Evolutionary conservation across 2,888 invertebrate species (phyloP).

Genomic region (Thera obeliscata): DNA sequence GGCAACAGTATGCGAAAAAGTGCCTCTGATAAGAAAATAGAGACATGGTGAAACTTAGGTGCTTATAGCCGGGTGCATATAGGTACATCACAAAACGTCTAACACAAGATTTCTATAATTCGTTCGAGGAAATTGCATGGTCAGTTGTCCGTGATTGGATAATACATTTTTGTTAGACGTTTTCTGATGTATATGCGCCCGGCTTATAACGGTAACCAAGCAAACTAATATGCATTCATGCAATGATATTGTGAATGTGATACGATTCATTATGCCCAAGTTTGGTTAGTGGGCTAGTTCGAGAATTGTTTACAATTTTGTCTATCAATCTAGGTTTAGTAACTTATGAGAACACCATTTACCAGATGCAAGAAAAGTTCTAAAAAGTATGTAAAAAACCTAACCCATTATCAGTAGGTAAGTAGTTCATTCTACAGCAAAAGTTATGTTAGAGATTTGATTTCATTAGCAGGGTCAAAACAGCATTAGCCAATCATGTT

Average conservation of each 20-base stretch:
- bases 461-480: constrained; percentile 46
- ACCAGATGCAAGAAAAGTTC: constrained; percentile 28
- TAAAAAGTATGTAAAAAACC: constrained; percentile 19
- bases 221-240: constrained; percentile 2
- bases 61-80: too few relatives aligned
- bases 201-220: background rate
- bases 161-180: too few relatives aligned
- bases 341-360: constrained; percentile 22
- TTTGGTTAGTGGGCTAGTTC: constrained; percentile 16
- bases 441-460: constrained; percentile 34
- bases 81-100: too few relatives aligned
- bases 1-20: too few relatives aligned
- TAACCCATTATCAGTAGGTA: constrained; percentile 24
- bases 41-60: too few relatives aligned
- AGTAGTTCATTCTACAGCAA: constrained; percentile 30
- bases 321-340: constrained; percentile 16
- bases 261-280: constrained; percentile 9
- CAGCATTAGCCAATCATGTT: constrained; percentile 65
- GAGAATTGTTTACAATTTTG: constrained; percentile 15
- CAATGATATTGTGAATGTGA: constrained; percentile 21
- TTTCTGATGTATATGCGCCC: too few relatives aligned
- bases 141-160: too few relatives aligned
- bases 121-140: too few relatives aligned
- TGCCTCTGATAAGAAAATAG: too few relatives aligned
- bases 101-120: too few relatives aligned